Conservation (phyloP, 1,140 invertebrate species). For the Metaphire vulgaris region DNA sequence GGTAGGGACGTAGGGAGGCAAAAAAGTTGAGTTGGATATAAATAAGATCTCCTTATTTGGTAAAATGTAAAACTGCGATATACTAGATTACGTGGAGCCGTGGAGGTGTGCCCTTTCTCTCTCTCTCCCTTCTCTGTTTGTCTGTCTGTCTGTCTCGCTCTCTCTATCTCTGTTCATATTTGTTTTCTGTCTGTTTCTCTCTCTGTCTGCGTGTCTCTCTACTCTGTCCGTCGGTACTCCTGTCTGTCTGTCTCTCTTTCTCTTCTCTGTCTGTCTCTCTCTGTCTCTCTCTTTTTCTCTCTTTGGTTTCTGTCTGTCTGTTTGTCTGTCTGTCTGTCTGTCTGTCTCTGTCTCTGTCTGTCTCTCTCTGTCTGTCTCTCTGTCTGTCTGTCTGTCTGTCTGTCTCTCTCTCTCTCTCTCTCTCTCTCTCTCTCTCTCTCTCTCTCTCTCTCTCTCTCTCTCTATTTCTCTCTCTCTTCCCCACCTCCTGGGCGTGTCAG, state of each 20-base stretch:
- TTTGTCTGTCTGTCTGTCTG: no score
- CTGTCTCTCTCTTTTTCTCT: neutral
- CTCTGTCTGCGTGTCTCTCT: neutral
- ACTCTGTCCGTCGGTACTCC: neutral
- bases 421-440: neutral
- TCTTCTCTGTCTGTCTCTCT: neutral
- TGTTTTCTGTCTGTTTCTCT: neutral
- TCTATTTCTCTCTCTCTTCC: neutral
- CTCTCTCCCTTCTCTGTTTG: neutral
- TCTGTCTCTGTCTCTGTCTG: neutral
- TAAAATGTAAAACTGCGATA: no score
- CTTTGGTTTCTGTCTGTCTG: neutral
- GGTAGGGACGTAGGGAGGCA: no score
- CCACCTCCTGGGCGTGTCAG: neutral
- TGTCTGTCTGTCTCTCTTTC: neutral
- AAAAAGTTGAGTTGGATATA: no score
- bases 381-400: neutral
- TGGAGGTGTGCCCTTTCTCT: no score
- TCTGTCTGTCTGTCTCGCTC: neutral
- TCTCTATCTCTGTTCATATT: neutral
- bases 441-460: neutral
- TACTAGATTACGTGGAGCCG: no score
- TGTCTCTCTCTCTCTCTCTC: neutral
- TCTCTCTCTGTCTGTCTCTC: neutral
- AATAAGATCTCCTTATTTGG: no score